Percentiles rank a stretch among this genome's conserved stretches.
These are phyloP conservation scores for Chrysochloris asiatica DNA, from an alignment of 2,113 vertebrate genomes.

Conservation along the genomic window DNA sequence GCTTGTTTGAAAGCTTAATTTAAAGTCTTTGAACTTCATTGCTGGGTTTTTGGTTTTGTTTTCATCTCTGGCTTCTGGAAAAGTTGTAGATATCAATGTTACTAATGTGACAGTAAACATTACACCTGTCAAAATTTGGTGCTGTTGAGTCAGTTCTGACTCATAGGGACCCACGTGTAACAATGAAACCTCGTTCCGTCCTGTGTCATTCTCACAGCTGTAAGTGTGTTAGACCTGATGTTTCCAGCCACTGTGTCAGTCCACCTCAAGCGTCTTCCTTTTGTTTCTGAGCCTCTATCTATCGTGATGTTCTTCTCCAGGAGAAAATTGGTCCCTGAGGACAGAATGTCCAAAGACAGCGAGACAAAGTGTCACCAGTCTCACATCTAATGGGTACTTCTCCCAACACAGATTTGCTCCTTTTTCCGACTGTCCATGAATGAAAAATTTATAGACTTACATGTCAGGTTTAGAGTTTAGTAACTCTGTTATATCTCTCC, in stretches of 20 bases:
- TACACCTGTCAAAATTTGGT: not conserved
- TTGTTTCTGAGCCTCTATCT: not conserved
- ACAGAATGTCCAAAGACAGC: not conserved
- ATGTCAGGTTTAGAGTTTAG: not conserved
- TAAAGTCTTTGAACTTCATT: not conserved
- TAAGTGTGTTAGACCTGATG: not conserved
- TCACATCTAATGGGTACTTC: not conserved
- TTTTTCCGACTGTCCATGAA: not conserved
- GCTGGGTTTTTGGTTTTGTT: not conserved
- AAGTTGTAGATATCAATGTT: not conserved
- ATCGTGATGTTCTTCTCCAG: not conserved
- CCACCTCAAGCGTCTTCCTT: not conserved
- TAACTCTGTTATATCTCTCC: not conserved
- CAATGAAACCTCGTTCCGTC: not conserved
- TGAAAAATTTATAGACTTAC: not conserved
- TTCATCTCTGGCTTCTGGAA: not conserved
- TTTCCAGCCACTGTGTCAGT: not conserved
- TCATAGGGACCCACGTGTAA: not conserved
- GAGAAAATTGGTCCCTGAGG: not conserved
- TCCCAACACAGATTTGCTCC: too few relatives aligned
- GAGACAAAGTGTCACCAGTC: not conserved
- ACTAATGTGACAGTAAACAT: not conserved
- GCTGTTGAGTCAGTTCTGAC: not conserved
- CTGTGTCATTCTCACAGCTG: not conserved
- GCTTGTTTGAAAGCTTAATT: slow-evolving; percentile 3